A percentile compares a stretch with the other conserved stretches of the same genome.
Conservation (phyloP, 2,888 invertebrate species). For the Scaptomyza caliginosa region DNA sequence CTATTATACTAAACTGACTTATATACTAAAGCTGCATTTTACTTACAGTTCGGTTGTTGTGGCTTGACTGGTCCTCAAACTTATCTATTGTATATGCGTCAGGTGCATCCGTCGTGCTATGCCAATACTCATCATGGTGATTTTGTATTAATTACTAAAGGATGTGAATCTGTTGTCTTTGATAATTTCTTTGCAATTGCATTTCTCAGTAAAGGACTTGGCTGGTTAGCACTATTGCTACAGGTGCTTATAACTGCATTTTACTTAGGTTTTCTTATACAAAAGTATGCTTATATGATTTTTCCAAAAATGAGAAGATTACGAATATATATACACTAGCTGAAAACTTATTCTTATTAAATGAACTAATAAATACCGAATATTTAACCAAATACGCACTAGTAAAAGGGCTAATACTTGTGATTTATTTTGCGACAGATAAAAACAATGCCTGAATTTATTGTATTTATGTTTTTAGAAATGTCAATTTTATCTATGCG, state of each 20-base stretch:
- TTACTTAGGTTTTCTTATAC: not conserved
- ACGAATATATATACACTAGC: not conserved
- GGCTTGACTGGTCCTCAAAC: slow-evolving; percentile 46
- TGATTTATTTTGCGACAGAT: slow-evolving; percentile 52
- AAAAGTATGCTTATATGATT: not conserved
- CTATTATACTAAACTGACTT: too few species aligned
- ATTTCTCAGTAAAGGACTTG: slow-evolving; percentile 4
- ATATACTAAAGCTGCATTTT: not conserved
- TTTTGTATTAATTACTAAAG: slow-evolving; percentile 18
- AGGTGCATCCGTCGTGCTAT: slow-evolving; percentile 37
- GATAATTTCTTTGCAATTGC: slow-evolving; percentile 13
- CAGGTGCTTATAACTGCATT: not conserved
- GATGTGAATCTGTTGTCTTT: slow-evolving; percentile 29
- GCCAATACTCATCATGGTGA: not conserved
- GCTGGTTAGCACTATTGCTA: slow-evolving; percentile 17
- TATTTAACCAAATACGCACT: slow-evolving; percentile 8
- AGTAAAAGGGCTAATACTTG: slow-evolving; percentile 25
- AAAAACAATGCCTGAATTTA: slow-evolving; percentile 36
- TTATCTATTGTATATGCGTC: slow-evolving; percentile 35
- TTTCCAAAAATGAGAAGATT: not conserved
- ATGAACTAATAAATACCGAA: not conserved
- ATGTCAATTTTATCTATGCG: slow-evolving; percentile 58
- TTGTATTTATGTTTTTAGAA: slow-evolving; percentile 46
- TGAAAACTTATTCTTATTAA: not conserved
- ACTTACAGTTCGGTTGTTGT: slow-evolving; percentile 41